Evolutionary conservation across 2,797 vertebrate species (phyloP).

Genomic region (Taeniopygia guttata): DNA sequence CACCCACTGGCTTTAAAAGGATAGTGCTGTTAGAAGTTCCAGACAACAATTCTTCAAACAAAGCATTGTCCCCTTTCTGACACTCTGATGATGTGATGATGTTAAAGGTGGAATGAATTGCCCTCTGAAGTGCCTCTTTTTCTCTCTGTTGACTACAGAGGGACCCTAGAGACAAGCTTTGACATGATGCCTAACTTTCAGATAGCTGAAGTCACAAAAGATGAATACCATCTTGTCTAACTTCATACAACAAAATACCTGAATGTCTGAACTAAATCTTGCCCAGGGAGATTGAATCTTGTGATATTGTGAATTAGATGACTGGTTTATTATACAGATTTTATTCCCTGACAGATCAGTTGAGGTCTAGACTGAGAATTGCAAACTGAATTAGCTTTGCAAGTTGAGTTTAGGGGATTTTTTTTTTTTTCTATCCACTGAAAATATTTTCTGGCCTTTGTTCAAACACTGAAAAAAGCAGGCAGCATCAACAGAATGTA

Average conservation of each 20-base stretch:
- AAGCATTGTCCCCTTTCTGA: conserved; percentile 49
- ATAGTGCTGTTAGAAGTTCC: conserved; percentile 25
- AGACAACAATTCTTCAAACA: conserved; percentile 45
- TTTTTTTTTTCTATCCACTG: not conserved
- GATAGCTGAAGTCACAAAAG: conserved; percentile 43
- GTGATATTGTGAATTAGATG: not conserved
- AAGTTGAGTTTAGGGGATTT: not conserved
- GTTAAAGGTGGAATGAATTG: conserved; percentile 55
- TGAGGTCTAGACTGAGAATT: not conserved
- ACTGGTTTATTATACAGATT: conserved; percentile 35
- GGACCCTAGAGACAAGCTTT: not conserved
- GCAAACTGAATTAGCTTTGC: conserved; percentile 2
- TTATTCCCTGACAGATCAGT: conserved; percentile 9
- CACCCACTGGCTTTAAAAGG: conserved; percentile 17
- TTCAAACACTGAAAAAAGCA: not conserved
- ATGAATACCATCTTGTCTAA: conserved; percentile 46
- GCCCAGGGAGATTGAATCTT: conserved; percentile 26
- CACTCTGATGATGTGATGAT: conserved; percentile 48
- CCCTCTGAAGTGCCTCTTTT: conserved; percentile 42
- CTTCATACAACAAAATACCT: conserved; percentile 46
- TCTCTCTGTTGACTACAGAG: conserved; percentile 46
- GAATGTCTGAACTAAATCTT: conserved; percentile 55
- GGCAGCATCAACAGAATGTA: not conserved
- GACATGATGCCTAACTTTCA: conserved; percentile 54
- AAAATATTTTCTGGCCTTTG: not conserved